Percentiles rank a stretch among this genome's conserved stretches.
Evolutionary conservation across 2,113 vertebrate species (phyloP).

Genomic region (Diadophis punctatus): DNA sequence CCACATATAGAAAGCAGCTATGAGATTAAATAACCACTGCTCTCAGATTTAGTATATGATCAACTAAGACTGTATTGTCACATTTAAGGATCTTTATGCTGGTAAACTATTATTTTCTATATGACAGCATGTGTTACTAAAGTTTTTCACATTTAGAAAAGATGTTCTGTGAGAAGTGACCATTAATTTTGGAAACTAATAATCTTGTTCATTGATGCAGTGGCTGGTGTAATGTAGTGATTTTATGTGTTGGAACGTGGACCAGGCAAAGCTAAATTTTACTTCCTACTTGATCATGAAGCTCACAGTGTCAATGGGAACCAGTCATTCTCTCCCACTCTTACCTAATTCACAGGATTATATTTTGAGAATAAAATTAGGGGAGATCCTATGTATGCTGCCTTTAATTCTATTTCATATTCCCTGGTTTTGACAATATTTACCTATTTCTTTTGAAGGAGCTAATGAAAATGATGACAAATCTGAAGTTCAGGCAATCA

Average conservation of each 20-base stretch:
- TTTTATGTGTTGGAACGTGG: background rate
- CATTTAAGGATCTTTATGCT: background rate
- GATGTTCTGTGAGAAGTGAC: background rate
- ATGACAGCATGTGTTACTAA: background rate
- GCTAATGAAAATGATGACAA: constrained; percentile 80
- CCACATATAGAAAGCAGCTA: background rate
- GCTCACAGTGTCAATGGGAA: background rate
- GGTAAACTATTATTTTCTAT: background rate
- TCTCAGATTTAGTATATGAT: background rate
- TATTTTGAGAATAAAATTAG: background rate
- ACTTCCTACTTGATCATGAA: background rate
- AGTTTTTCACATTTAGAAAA: background rate
- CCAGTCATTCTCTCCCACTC: background rate
- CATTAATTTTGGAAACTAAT: background rate
- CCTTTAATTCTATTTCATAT: background rate
- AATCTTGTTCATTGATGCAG: background rate
- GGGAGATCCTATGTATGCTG: background rate
- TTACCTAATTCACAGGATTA: background rate
- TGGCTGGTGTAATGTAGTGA: background rate
- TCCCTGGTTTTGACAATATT: background rate
- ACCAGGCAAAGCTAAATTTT: background rate
- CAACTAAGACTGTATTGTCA: background rate
- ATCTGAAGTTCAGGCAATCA: constrained; percentile 97
- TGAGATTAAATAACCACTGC: background rate
- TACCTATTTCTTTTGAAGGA: constrained; percentile 61